Percentiles rank a stretch among this genome's conserved stretches.
Conservation (phyloP, 35 echinoderm and acorn worm species). For the Holothuria glaberrima region DNA sequence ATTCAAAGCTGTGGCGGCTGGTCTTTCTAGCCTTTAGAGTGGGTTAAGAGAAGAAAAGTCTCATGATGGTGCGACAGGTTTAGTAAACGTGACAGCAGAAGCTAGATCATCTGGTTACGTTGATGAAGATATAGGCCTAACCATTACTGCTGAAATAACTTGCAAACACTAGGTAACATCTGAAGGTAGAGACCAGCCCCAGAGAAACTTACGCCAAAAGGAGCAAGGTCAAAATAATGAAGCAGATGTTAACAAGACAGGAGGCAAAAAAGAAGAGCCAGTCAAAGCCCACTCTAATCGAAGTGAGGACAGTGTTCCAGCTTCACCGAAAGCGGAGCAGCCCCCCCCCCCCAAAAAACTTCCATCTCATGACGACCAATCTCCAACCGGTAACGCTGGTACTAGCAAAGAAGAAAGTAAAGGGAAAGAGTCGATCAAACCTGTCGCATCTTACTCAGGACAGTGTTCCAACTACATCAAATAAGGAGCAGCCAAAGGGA, state of each 20-base stretch:
- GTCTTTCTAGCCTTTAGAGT: no score
- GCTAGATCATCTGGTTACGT: no score
- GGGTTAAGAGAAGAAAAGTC: no score
- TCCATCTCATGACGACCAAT: not conserved
- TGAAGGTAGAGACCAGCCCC: not conserved
- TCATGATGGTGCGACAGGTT: no score
- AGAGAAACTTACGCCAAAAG: not conserved
- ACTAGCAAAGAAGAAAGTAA: not conserved
- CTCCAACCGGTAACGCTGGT: no score
- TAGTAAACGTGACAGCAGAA: no score
- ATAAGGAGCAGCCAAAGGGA: not conserved
- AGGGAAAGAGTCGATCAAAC: not conserved
- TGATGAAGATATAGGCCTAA: no score
- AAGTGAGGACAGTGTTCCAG: not conserved
- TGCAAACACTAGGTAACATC: no score
- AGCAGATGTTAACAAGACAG: not conserved
- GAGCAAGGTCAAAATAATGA: not conserved
- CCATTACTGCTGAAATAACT: no score
- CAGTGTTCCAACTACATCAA: not conserved
- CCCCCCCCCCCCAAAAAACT: conserved; percentile 2
- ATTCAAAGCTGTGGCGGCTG: no score
- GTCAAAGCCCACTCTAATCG: not conserved
- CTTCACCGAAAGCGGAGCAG: conserved; percentile 15
- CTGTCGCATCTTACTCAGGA: not conserved
- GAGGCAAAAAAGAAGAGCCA: not conserved